Evolutionary conservation across 1,140 invertebrate genomes (phyloP).

Genomic region (Zaprionus camerounensis): DNA sequence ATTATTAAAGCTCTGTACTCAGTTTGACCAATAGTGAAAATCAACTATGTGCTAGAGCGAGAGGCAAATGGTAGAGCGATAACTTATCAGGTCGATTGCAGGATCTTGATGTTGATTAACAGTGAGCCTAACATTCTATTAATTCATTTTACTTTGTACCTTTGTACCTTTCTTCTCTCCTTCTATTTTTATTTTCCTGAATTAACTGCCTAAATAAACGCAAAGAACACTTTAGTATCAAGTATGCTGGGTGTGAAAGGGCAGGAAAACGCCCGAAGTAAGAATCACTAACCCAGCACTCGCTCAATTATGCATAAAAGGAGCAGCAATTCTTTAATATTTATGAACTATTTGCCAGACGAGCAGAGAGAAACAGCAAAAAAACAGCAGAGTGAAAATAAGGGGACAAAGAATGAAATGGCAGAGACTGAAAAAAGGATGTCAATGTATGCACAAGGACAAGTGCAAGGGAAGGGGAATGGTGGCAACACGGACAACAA

Average conservation of each 20-base stretch:
- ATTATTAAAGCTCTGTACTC: too few relatives aligned
- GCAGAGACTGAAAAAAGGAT: slow-evolving; percentile 25
- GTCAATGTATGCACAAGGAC: slow-evolving; percentile 40
- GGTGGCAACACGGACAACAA: background rate
- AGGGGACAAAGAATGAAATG: slow-evolving; percentile 23
- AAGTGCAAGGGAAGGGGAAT: background rate
- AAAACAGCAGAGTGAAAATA: background rate
- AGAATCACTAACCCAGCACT: slow-evolving; percentile 13
- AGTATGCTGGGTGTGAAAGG: background rate
- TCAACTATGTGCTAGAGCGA: too few relatives aligned
- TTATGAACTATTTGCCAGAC: slow-evolving; percentile 72
- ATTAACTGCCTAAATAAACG: background rate
- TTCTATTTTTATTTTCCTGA: background rate
- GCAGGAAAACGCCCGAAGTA: slow-evolving; percentile 12
- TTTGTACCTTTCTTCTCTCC: background rate
- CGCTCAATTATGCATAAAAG: slow-evolving; percentile 72
- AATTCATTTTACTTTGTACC: too few relatives aligned
- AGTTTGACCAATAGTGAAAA: too few relatives aligned
- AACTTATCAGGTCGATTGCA: too few relatives aligned
- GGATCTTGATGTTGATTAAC: too few relatives aligned
- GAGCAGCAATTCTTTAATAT: slow-evolving; percentile 58
- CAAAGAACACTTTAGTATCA: background rate
- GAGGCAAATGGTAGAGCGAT: too few relatives aligned
- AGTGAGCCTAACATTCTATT: too few relatives aligned
- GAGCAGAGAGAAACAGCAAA: background rate